Evolutionary conservation across 2,797 vertebrate species (phyloP), one percentile per base, ranked within the genome.

Genomic region (Naso thynnoides): DNA sequence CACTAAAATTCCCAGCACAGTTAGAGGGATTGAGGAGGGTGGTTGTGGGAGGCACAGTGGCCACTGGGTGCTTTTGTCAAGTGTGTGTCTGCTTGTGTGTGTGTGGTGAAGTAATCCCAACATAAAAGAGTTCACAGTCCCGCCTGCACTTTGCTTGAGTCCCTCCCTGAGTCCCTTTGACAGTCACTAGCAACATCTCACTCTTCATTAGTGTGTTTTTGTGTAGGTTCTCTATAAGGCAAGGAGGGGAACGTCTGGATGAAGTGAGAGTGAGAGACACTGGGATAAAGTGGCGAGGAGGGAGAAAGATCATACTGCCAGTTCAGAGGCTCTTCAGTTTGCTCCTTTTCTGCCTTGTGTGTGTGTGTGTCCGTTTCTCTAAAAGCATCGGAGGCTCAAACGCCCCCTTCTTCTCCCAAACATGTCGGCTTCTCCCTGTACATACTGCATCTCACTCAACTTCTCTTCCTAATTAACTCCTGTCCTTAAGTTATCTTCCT

Each of bases 361-460:
- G 64, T 82, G 77, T 70, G 52, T 61, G 64, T 75, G 71, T 79
- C 61, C 60, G 6, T 75, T 61, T 81, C 58, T 82, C 49, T 73
- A 70, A 81, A 82, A 81, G 70, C 73, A 68, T 71, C 23, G 8
- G 72, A 77, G 82, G 57, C 71, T 79, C 23, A 55, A 73, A 78
- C 1, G 2, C 48, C 74, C 54, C 31, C 41, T 55, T 80, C 49
- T 66, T 80, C 80, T 81, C 80, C 74, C 78, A 77, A 79, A 85
- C 48, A n/a, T 69, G 50, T 79, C 60, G 26, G 56, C 76, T 77
- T 80, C 77, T 87, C 81, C 82, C 91, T 90, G 84, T 89, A 86
- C 88, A 91, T 90, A 93, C 92, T 92, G 90, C 90, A 93, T 90
- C 85, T 84, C 84, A 38, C 71, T 79, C 73, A 65, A 54, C 65